Conservation (phyloP, 2,113 vertebrate species). For the Syngnathus typhle region DNA sequence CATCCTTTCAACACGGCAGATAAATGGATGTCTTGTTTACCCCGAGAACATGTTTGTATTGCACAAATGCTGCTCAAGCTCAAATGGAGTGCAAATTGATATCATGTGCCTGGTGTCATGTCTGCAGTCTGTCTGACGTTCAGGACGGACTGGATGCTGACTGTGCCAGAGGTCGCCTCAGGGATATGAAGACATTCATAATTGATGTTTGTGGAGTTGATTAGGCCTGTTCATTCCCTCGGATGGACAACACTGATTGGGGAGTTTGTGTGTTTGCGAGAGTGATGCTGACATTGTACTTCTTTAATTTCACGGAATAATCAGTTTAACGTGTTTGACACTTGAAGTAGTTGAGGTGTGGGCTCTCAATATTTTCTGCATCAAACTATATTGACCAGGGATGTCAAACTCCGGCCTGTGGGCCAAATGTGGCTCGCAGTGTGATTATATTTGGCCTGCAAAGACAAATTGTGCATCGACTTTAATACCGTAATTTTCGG, state of each 20-base stretch:
- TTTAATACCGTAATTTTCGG: too few species aligned
- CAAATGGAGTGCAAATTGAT: constrained; percentile 31
- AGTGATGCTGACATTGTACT: background rate
- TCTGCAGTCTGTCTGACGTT: constrained; percentile 10
- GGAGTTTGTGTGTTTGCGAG: background rate
- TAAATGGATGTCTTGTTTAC: constrained; percentile 20
- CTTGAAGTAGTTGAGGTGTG: background rate
- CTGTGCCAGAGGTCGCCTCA: constrained; percentile 47
- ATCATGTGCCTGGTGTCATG: constrained; percentile 42
- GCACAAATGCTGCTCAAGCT: constrained; percentile 10
- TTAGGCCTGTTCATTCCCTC: constrained; percentile 42
- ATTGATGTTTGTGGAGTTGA: constrained; percentile 60
- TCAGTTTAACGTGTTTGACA: background rate
- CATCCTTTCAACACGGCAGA: background rate
- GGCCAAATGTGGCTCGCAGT: too few species aligned
- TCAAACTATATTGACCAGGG: background rate
- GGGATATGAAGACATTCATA: constrained; percentile 57
- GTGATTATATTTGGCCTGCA: too few species aligned
- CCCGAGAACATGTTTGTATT: constrained; percentile 22
- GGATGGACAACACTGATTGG: constrained; percentile 44
- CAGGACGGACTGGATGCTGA: constrained; percentile 31
- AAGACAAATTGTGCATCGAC: too few species aligned
- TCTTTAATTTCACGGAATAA: background rate
- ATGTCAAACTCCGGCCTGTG: too few species aligned
- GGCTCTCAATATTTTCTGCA: background rate